Base-by-base conservation (phyloP, 2,888 invertebrate genomes). In the Parasteatoda lunata region DNA sequence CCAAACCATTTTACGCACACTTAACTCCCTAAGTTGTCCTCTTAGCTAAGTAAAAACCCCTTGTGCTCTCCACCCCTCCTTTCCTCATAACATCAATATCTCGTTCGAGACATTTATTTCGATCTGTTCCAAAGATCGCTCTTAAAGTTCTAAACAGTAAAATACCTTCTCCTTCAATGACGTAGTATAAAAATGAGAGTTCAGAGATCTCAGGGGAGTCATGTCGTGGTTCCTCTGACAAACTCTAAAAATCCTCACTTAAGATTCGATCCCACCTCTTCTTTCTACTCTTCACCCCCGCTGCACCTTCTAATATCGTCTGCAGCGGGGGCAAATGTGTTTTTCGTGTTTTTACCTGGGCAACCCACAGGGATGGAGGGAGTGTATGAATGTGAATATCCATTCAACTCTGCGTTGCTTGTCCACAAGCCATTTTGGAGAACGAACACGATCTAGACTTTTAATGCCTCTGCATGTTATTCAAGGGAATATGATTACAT, bases 311-410 rank as follows among this genome's bases (percentile, higher is more conserved):
- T 77, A 76, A 77, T 75, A 84, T 52, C 69, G 73, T 30, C 13
- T 66, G 45, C 4, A 30, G 72, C 69, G 73, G 77, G 77, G 85
- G 80, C 80, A 85, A 85, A 85, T 85, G 85, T 85, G 80, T 80
- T 85, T 85, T 85, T 66, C 85, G 80, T 85, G 85, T 85, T 85
- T 59, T 65, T 79, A 85, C 85, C 85, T 85, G 85, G 85, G 69
- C 76, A 85, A 68, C 75, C 45, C 51, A 15, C 66, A 30, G 30
- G 76, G 68, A 52, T 52, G 72, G 66, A 48, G 49, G 72, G 47
- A n/a, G 64, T 11, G 52, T 48, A 13, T 51, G 68, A 30, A 54
- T 59, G 78, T 59, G 59, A 81, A 30, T 30, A 30, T 30, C 30
- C 30, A 30, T 30, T 30, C 30, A 30, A 30, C 30, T 30, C 30